Evolutionary conservation across 2,797 vertebrate species (phyloP), one percentile per base, ranked within the genome.

Genomic region (Xenops minutus): DNA sequence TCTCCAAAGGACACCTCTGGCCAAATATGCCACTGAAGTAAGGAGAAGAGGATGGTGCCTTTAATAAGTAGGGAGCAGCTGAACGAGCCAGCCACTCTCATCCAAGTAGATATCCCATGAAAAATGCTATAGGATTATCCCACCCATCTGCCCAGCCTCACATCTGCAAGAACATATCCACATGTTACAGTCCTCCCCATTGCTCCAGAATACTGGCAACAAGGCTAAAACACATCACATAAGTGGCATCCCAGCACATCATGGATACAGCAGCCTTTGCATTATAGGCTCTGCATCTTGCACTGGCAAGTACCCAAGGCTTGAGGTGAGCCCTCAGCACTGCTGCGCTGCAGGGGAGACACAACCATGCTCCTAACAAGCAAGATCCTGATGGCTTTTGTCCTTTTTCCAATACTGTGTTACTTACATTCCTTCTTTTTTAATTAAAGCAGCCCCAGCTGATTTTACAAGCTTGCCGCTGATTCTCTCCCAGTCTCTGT

Each of bases 401-500:
- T 97, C 97, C 95, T 96, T 97, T 96, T 92, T 92, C 95, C 95
- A 81, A 97, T 97, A 97, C 78, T 48, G 55, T 74, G 96, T 91
- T 97, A 92, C 93, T 96, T 90, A 92, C 95, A 93, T 97, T 97
- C 94, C 93, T 97, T 97, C 96, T 95, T 96, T 97, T 97, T 97
- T 97, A 97, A 97, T 97, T 97, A 97, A 96, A 97, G 89, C 96
- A 94, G 94, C 92, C 94, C 97, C 92, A 93, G 94, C 95, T 96
- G 96, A 97, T 97, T 97, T 97, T 97, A 97, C 97, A 97, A 97
- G 97, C 96, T 97, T 94, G 86, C 96, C 0, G 3, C 91, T 93
- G 96, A 96, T 98, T 98, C 96, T 96, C 97, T 97, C 97, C 95
- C 96, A 85, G 96, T 86, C 97, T 96, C 90, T 93, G 93, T 80